A percentile compares a stretch with the other conserved stretches of the same genome.
phyloP scores from a whole-genome alignment of 2,888 invertebrate species.

The Parnassius glacialis region DNA sequence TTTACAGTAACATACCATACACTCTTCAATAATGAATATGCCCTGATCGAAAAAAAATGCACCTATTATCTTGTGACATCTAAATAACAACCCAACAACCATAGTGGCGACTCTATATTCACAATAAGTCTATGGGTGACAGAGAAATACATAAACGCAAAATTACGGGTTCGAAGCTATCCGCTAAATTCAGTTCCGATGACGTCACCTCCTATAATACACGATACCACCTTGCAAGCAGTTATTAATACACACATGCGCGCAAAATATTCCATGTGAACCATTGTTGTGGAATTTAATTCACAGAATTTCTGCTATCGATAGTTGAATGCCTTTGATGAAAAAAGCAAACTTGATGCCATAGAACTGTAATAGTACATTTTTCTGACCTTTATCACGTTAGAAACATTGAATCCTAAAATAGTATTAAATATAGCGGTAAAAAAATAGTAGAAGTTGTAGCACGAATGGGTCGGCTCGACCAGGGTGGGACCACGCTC shows the following conservation, averaged over 20 bases:
- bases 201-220: slow-evolving; percentile 47
- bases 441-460: too few species aligned
- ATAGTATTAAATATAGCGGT: too few species aligned
- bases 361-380: neutral
- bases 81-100: too few species aligned
- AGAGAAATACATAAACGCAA: slow-evolving; percentile 39
- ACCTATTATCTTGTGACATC: slow-evolving; percentile 21
- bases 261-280: slow-evolving; percentile 32
- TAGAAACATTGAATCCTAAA: too few species aligned
- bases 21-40: too few species aligned
- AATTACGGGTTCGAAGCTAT: slow-evolving; percentile 46
- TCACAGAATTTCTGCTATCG: slow-evolving; percentile 28
- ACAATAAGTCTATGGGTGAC: slow-evolving; percentile 31
- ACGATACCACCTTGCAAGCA: slow-evolving; percentile 32
- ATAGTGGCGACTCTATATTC: slow-evolving; percentile 32
- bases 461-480: too few species aligned
- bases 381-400: too few species aligned
- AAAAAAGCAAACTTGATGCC: slow-evolving; percentile 1
- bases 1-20: too few species aligned
- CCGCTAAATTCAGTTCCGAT: slow-evolving; percentile 44
- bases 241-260: slow-evolving; percentile 41
- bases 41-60: neutral
- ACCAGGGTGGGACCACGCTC: too few species aligned
- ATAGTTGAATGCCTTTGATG: slow-evolving; percentile 8
- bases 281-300: slow-evolving; percentile 32